Evolutionary conservation across 2,888 invertebrate species (phyloP), one percentile per base, ranked within the genome.

Genomic region (Electrophaes corylata): DNA sequence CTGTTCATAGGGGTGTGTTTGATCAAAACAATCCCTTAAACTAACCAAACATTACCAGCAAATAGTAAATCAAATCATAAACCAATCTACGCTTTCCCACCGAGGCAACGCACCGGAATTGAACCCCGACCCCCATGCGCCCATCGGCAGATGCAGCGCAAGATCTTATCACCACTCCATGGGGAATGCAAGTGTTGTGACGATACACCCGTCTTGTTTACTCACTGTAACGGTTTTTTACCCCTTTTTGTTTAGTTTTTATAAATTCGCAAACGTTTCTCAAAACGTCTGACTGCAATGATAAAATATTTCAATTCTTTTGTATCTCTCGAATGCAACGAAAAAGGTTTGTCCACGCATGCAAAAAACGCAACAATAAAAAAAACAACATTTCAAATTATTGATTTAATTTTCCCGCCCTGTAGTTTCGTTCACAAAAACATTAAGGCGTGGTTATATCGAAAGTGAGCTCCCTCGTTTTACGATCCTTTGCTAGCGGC

Each of bases 1-100:
- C 26, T 14, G 18, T n/a, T 16, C 14, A 53, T 57, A 56, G 50
- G 53, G 53, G 45, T 55, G 56, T 60, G 45, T 20, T 44, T 58
- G 50, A 57, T 41, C 51, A 57, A 57, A 62, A 57, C 60, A 51
- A 54, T 58, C 64, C 62, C 62, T 61, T 60, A 62, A 45, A 55
- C 55, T 57, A 70, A 70, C 62, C 66, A 69, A 68, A 67, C 64
- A 58, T 45, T 51, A 62, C 58, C 67, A 67, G 70, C 68, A 71
- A 75, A 73, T 67, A 76, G 62, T 61, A 79, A 81, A 84, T 83
- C 76, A 83, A 85, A 86, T 86, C 80, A 84, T 84, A 86, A 86
- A 81, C 82, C 81, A 88, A 89, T 87, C 83, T 83, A 74, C 73
- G 65, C 64, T 79, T 87, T 88, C 88, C 86, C 88, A 88, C 85